A percentile compares a stretch with the other conserved stretches of the same genome.
Conservation (phyloP, 2,113 vertebrate species). For the Anhinga anhinga region DNA sequence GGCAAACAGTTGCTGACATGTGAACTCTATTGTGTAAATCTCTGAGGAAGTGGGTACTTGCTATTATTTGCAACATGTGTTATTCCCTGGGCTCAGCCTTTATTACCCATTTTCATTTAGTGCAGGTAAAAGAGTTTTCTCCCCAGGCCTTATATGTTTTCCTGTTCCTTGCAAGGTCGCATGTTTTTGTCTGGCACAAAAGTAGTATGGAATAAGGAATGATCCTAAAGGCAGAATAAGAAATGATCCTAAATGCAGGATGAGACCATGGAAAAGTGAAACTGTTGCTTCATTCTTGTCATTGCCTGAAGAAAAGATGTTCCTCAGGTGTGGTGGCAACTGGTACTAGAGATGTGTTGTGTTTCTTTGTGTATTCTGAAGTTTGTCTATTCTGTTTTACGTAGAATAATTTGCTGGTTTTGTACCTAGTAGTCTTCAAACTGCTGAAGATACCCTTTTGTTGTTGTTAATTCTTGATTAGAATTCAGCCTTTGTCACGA, state of each 20-base stretch:
- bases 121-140: neutral
- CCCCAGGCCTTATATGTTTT: neutral
- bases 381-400: neutral
- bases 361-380: neutral
- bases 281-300: neutral
- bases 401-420: neutral
- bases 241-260: neutral
- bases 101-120: neutral
- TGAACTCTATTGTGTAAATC: slow-evolving; percentile 54
- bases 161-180: neutral
- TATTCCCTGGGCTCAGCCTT: neutral
- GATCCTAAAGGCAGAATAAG: neutral
- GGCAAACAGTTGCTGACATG: slow-evolving; percentile 15
- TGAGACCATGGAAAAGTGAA: neutral
- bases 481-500: neutral
- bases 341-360: neutral
- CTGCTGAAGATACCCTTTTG: neutral
- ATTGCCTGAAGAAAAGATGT: neutral
- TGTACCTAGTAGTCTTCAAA: neutral
- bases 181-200: neutral
- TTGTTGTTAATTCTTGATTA: neutral
- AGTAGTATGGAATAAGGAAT: neutral
- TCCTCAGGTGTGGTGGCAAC: neutral
- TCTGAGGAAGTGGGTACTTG: neutral
- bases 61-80: neutral